Conservation (phyloP, 2,113 vertebrate genomes). For the Mormyrus lacerda region DNA sequence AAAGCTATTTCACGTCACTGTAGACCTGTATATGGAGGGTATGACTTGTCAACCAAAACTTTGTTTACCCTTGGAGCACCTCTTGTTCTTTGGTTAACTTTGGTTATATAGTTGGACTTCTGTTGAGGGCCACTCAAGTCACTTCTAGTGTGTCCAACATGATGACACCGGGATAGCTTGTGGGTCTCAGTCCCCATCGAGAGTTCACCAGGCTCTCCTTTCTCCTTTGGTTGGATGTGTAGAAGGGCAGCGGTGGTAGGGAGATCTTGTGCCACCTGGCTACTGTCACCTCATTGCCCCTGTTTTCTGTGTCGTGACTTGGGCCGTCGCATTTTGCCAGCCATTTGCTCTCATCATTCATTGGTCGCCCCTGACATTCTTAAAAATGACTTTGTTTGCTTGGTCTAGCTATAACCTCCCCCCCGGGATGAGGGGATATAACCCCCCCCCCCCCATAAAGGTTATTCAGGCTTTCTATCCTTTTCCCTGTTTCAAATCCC, state of each 20-base stretch:
- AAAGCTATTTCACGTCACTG: neutral
- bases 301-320: conserved; percentile 18
- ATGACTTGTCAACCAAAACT: neutral
- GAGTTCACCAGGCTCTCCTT: neutral
- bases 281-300: neutral
- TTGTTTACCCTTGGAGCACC: neutral
- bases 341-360: conserved; percentile 27
- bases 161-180: too few relatives aligned
- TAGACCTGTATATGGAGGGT: neutral
- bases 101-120: neutral
- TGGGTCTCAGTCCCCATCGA: neutral
- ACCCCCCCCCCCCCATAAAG: neutral
- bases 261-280: neutral
- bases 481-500: neutral
- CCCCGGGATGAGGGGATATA: too few relatives aligned
- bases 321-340: conserved; percentile 16
- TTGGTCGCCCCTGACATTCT: conserved; percentile 32
- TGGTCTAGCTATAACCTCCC: conserved; percentile 10
- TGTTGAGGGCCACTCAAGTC: neutral
- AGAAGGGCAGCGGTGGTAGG: neutral
- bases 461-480: conserved; percentile 7
- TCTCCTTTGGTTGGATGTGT: neutral
- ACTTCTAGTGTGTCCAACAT: neutral
- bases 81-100: neutral
- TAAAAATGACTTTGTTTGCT: conserved; percentile 39